Percentiles rank a stretch among this genome's conserved stretches.
Conservation (phyloP, 1,140 invertebrate genomes). For the Drosophila lowei region DNA sequence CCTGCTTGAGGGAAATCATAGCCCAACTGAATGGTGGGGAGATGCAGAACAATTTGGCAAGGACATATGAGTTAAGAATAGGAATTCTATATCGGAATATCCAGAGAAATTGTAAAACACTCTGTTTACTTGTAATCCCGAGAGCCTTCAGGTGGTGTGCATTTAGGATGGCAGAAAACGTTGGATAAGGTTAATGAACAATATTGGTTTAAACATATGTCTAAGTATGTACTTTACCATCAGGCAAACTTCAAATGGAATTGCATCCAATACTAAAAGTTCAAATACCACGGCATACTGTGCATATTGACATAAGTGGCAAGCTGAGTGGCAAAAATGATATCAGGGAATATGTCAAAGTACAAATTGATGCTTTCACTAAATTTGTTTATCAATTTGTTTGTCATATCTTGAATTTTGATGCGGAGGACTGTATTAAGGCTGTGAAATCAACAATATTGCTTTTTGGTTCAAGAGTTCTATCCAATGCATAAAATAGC, state of each 20-base stretch:
- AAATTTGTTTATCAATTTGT: too few relatives aligned
- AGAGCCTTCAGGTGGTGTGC: conserved; percentile 29
- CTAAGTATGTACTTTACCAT: background rate
- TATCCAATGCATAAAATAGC: too few relatives aligned
- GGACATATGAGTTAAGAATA: conserved; percentile 1
- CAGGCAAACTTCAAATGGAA: background rate
- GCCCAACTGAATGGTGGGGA: background rate
- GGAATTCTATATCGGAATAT: conserved; percentile 4
- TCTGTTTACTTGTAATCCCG: conserved; percentile 21
- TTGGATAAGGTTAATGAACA: conserved; percentile 21
- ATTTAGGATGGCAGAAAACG: conserved; percentile 23
- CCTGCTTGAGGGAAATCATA: conserved; percentile 1
- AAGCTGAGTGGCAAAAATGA: conserved; percentile 4
- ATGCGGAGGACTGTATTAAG: too few relatives aligned
- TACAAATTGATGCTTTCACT: background rate
- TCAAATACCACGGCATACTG: too few relatives aligned
- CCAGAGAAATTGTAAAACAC: conserved; percentile 10
- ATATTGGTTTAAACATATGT: background rate
- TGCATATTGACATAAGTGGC: background rate
- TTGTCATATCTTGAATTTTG: too few relatives aligned
- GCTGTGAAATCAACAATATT: too few relatives aligned
- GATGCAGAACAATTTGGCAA: background rate
- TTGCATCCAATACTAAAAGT: background rate
- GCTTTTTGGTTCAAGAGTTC: too few relatives aligned
- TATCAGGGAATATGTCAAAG: background rate